Conservation (phyloP, 2,797 vertebrate genomes). For the Melanotaenia maccullochi region DNA sequence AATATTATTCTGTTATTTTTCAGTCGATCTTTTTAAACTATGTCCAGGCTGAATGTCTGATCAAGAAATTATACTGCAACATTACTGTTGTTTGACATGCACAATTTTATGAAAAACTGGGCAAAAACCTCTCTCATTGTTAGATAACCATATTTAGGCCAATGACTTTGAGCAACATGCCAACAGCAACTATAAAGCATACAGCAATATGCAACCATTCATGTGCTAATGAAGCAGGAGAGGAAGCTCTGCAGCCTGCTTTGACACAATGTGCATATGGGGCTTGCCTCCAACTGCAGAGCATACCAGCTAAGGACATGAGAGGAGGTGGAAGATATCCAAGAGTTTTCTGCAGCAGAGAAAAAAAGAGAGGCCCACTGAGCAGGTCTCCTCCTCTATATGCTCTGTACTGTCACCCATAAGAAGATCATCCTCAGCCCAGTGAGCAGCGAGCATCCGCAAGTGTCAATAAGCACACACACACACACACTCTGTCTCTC, state of each 20-base stretch:
- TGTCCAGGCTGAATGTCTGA: conserved; percentile 1
- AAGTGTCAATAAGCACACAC: conserved; percentile 54
- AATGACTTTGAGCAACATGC: conserved; percentile 63
- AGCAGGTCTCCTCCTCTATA: conserved; percentile 57
- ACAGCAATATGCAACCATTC: conserved; percentile 67
- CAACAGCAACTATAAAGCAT: conserved; percentile 66
- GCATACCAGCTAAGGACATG: conserved; percentile 63
- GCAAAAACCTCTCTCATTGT: conserved; percentile 28
- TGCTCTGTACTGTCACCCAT: conserved; percentile 73
- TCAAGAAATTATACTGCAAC: neutral
- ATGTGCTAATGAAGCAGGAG: conserved; percentile 73
- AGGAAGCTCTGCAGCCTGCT: conserved; percentile 52
- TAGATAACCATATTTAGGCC: conserved; percentile 43
- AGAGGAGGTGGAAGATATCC: conserved; percentile 67
- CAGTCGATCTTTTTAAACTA: neutral
- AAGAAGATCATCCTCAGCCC: conserved; percentile 72
- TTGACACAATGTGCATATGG: conserved; percentile 40
- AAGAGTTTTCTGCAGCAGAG: conserved; percentile 44
- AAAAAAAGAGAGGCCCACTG: conserved; percentile 26
- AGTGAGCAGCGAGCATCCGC: conserved; percentile 46
- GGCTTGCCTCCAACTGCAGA: conserved; percentile 57
- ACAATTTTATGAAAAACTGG: conserved; percentile 8
- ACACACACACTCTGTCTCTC: conserved; percentile 14
- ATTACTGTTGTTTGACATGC: neutral
- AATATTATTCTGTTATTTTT: neutral